Evolutionary conservation across 1,140 invertebrate genomes (phyloP).

Genomic region (Ceratoteleas bidentatus): DNA sequence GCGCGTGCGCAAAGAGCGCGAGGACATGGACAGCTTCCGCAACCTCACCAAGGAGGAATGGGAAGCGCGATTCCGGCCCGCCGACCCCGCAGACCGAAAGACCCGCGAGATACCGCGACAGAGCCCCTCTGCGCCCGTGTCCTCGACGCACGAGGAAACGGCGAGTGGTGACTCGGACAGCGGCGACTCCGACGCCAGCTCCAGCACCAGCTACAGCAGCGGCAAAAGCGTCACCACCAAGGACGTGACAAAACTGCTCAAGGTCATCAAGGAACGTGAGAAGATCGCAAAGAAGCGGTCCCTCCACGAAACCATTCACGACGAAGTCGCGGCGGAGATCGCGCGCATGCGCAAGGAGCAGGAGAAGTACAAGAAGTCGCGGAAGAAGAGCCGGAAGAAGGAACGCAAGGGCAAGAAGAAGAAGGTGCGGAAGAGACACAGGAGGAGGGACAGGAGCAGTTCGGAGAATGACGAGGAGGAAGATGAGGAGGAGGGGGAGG

Average conservation of each 20-base stretch:
- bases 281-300: slow-evolving; percentile 77
- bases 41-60: slow-evolving; percentile 80
- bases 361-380: slow-evolving; percentile 67
- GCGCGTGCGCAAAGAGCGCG: slow-evolving; percentile 62
- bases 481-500: background rate
- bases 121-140: slow-evolving; percentile 1
- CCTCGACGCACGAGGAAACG: slow-evolving; percentile 18
- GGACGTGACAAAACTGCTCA: slow-evolving; percentile 73
- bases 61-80: slow-evolving; percentile 74
- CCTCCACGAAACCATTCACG: slow-evolving; percentile 77
- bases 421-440: slow-evolving; percentile 67
- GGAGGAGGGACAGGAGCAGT: slow-evolving; percentile 47
- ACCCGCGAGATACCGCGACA: background rate
- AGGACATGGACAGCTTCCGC: slow-evolving; percentile 72
- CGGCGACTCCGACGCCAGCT: slow-evolving; percentile 35
- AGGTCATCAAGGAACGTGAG: slow-evolving; percentile 78
- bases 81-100: slow-evolving; percentile 48
- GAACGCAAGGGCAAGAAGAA: slow-evolving; percentile 69
- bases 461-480: slow-evolving; percentile 47
- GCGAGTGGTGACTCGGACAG: slow-evolving; percentile 29
- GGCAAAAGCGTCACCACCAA: slow-evolving; percentile 53
- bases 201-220: slow-evolving; percentile 56
- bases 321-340: slow-evolving; percentile 78
- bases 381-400: slow-evolving; percentile 68
- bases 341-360: slow-evolving; percentile 75